phyloP scores from a whole-genome alignment of 1,140 invertebrate genomes.

The Ruditapes philippinarum region DNA sequence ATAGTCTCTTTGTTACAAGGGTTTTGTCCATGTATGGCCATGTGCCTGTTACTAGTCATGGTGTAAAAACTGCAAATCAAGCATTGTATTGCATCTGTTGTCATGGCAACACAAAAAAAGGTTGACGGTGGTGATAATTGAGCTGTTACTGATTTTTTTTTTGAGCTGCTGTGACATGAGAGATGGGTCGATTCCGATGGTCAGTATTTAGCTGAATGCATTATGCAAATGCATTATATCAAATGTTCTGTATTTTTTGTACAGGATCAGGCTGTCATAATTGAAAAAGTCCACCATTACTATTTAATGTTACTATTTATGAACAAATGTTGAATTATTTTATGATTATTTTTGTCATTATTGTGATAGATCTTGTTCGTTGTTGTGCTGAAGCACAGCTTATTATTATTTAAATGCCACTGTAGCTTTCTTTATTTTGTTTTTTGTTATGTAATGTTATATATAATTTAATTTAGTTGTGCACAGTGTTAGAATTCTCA shows the following conservation, averaged over 20 bases:
- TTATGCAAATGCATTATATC: conserved; percentile 47
- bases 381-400: conserved; percentile 51
- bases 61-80: conserved; percentile 44
- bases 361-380: conserved; percentile 62
- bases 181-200: not conserved
- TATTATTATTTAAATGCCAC: conserved; percentile 66
- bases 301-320: conserved; percentile 59
- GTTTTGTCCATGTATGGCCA: conserved; percentile 40
- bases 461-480: conserved; percentile 68
- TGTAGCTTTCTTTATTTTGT: conserved; percentile 64
- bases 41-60: conserved; percentile 48
- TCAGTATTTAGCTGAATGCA: conserved; percentile 63
- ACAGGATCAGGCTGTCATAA: conserved; percentile 28
- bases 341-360: conserved; percentile 62
- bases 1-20: not conserved
- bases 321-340: conserved; percentile 64
- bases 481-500: conserved; percentile 51
- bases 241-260: conserved; percentile 41
- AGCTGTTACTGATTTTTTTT: not conserved
- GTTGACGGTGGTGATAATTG: not conserved
- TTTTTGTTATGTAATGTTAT: conserved; percentile 70
- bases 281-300: conserved; percentile 40
- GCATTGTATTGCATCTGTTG: conserved; percentile 42
- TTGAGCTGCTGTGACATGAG: not conserved
- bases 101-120: conserved; percentile 19